Conservation (phyloP, 2,113 vertebrate genomes). For the Collichthys lucidus region DNA sequence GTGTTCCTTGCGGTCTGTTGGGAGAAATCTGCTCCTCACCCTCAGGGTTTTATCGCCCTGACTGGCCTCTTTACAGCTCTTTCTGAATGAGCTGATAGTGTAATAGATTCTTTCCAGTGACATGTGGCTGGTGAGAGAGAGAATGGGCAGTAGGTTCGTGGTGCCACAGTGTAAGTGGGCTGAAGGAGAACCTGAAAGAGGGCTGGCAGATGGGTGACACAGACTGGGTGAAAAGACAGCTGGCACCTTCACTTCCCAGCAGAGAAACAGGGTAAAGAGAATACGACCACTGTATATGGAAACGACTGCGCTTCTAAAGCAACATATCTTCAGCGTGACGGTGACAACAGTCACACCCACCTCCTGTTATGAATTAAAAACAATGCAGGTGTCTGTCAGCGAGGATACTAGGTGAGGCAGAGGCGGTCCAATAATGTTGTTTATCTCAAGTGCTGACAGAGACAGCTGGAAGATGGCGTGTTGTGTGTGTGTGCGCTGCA, state of each 20-base stretch:
- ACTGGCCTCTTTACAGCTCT: slow-evolving; percentile 66
- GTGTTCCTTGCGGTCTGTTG: slow-evolving; percentile 4
- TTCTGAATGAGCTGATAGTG: slow-evolving; percentile 69
- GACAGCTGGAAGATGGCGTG: slow-evolving; percentile 61
- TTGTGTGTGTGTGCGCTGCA: slow-evolving; percentile 23
- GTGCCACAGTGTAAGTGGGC: slow-evolving; percentile 43
- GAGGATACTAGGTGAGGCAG: slow-evolving; percentile 21
- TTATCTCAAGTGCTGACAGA: slow-evolving; percentile 46
- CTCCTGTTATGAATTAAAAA: slow-evolving; percentile 34
- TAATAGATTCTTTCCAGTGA: slow-evolving; percentile 73
- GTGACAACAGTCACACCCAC: slow-evolving; percentile 20
- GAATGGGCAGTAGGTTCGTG: slow-evolving; percentile 49
- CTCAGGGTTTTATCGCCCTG: slow-evolving; percentile 49
- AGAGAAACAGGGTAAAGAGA: slow-evolving; percentile 30
- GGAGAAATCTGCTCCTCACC: slow-evolving; percentile 35
- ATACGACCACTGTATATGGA: slow-evolving; percentile 7
- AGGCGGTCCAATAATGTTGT: slow-evolving; percentile 38
- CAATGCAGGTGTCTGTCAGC: slow-evolving; percentile 64
- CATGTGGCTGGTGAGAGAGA: slow-evolving; percentile 64
- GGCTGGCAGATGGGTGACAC: slow-evolving; percentile 71
- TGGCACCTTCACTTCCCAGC: slow-evolving; percentile 48
- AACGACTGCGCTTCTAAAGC: not conserved
- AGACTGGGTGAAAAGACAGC: slow-evolving; percentile 66
- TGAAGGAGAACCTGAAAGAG: slow-evolving; percentile 43
- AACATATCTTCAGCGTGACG: slow-evolving; percentile 44